Evolutionary conservation across 2,888 invertebrate species (phyloP), one percentile per base, ranked within the genome.

Genomic region (Macaria notata): DNA sequence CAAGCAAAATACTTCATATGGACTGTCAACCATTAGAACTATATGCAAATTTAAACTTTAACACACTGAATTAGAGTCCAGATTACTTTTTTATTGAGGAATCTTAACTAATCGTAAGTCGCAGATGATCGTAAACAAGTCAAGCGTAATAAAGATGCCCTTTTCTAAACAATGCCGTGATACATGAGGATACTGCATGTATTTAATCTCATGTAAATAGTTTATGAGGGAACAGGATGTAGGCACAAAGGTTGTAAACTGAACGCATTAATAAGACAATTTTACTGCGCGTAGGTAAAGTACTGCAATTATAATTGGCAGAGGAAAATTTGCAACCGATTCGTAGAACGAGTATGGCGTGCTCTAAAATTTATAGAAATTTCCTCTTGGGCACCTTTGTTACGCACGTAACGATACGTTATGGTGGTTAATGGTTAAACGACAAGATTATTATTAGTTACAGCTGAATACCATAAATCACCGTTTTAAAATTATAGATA

Each of bases 101-200:
- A 36, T 46, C 8, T 41, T 1, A 45, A 42, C 46, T 46, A 57
- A 42, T 46, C 49, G 46, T 44, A 45, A 39, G 42, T 54, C 47
- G 64, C 62, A 70, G 68, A 61, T 64, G 57, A 59, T 64, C 59
- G 51, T 70, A 71, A 72, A 71, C 56, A 65, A 65, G 42, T 59
- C 62, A 63, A 54, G 49, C 61, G 39, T 65, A 47, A 65, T 55
- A 46, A 63, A 41, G 54, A 52, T 69, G 66, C 64, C 65, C 65
- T 69, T 69, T 69, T 33, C 31, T 60, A 64, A 62, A 66, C 68
- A 67, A 72, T 65, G 55, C 54, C 31, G 58, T 57, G 56, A 55
- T 65, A 54, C 29, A 46, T 53, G 49, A 56, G 47, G 51, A 49
- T 38, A 49, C 31, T 46, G 31, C 31, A 46, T 9, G 36, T 38